Conservation (phyloP, 2,113 vertebrate genomes). For the Fulica atra region DNA sequence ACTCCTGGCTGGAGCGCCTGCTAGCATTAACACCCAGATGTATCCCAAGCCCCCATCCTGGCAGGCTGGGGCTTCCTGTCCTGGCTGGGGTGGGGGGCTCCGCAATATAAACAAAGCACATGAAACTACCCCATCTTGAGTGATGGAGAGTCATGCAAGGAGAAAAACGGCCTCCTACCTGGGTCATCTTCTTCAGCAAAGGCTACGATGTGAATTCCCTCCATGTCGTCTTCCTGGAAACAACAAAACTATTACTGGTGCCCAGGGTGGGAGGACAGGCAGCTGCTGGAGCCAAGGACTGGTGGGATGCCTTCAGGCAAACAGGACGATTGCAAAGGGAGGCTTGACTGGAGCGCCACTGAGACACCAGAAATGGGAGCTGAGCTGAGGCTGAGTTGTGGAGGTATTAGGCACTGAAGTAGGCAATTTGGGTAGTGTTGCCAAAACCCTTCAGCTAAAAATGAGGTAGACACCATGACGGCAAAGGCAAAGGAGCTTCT, state of each 20-base stretch:
- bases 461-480: not conserved
- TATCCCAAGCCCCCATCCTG: not conserved
- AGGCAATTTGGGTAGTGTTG: not conserved
- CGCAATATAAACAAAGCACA: not conserved
- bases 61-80: not conserved
- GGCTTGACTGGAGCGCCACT: not conserved
- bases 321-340: not conserved
- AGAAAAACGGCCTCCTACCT: constrained; percentile 72
- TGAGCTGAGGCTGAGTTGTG: not conserved
- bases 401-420: not conserved
- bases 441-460: not conserved
- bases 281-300: not conserved
- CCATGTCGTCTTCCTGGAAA: constrained; percentile 91
- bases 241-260: not conserved
- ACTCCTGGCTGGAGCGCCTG: not conserved
- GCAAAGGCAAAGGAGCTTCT: not conserved
- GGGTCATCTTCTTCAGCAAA: constrained; percentile 97
- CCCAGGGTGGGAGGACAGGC: not conserved
- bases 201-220: constrained; percentile 95
- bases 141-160: not conserved
- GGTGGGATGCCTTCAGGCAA: not conserved
- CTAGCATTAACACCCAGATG: not conserved
- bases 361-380: not conserved
- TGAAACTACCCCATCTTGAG: not conserved
- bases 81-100: accelerated